These are phyloP conservation scores for Liasis olivaceus DNA, from an alignment of 2,797 vertebrate genomes.

Conservation along the genomic window DNA sequence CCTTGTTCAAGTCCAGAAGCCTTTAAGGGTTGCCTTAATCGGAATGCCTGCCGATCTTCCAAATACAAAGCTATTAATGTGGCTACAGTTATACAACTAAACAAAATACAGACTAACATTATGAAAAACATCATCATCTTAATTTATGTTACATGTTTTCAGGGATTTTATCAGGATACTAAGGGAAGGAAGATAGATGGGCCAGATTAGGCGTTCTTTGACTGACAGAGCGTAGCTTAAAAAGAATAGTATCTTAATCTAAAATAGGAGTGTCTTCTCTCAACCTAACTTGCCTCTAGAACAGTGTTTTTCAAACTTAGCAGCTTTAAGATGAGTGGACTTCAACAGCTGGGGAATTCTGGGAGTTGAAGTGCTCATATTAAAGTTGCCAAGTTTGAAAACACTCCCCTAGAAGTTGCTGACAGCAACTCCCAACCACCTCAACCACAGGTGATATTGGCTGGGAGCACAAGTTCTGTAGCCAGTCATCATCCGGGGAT, in stretches of 20 bases:
- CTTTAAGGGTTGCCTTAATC: too few species aligned
- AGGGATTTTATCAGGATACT: background rate
- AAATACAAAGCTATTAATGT: background rate
- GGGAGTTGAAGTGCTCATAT: too few species aligned
- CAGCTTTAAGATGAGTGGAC: too few species aligned
- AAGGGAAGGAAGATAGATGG: background rate
- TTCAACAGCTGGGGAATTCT: too few species aligned
- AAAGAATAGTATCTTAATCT: too few species aligned
- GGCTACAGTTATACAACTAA: background rate
- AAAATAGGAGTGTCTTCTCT: too few species aligned
- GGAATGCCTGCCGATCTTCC: background rate
- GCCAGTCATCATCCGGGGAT: background rate
- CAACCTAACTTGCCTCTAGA: too few species aligned
- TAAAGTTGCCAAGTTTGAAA: too few species aligned
- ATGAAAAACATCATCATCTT: background rate
- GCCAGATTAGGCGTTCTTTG: too few species aligned
- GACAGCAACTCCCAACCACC: background rate
- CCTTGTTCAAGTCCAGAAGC: background rate
- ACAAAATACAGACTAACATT: slow-evolving; percentile 5
- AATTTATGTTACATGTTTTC: background rate
- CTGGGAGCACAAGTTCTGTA: background rate
- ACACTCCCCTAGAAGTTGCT: background rate
- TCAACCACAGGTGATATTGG: too few species aligned
- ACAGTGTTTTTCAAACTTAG: too few species aligned
- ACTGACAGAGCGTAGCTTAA: too few species aligned